Conservation (phyloP, 2,113 vertebrate species). For the Microtus richardsoni region DNA sequence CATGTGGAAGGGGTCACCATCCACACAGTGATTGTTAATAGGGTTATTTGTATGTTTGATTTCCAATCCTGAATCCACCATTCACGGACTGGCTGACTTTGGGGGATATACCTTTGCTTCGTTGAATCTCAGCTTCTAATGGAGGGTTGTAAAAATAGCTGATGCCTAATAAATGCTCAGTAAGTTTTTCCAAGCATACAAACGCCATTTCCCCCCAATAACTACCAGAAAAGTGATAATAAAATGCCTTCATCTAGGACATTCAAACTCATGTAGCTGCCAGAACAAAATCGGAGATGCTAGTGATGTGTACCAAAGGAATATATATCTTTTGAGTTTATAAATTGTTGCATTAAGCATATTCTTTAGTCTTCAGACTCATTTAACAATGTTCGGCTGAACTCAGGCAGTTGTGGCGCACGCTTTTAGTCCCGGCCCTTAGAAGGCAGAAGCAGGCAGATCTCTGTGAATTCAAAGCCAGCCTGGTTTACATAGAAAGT, state of each 20-base stretch:
- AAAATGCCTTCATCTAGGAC: not conserved
- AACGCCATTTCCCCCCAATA: not conserved
- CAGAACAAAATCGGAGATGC: not conserved
- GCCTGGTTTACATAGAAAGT: not conserved
- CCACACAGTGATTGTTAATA: not conserved
- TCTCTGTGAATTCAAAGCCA: not conserved
- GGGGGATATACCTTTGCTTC: not conserved
- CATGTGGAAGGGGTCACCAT: not conserved
- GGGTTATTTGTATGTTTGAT: not conserved
- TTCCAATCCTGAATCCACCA: not conserved
- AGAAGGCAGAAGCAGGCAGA: not conserved
- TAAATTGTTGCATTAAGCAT: not conserved
- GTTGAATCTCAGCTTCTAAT: not conserved
- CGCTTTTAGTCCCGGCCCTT: not conserved
- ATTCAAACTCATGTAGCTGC: not conserved
- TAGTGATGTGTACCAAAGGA: not conserved
- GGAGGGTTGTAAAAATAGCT: not conserved
- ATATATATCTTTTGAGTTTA: not conserved
- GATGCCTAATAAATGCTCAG: not conserved
- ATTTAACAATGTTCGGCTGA: not conserved
- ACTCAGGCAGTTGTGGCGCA: not conserved
- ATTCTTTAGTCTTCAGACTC: not conserved
- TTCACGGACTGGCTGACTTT: not conserved
- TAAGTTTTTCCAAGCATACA: not conserved
- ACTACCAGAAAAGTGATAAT: constrained; percentile 24